Conservation (phyloP, 2,888 invertebrate genomes). For the Nasonovia ribisnigri region DNA sequence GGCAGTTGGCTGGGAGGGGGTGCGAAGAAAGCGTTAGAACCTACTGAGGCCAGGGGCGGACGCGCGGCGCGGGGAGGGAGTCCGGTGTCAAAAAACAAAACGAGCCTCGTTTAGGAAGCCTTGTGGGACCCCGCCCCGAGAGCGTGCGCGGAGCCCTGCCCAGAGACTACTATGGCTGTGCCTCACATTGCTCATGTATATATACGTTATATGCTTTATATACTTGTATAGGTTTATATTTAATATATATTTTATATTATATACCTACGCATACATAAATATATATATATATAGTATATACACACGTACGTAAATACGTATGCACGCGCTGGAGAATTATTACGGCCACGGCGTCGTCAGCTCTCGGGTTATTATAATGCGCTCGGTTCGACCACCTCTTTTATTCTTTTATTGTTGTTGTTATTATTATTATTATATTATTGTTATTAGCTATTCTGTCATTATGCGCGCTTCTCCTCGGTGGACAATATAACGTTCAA, state of each 20-base stretch:
- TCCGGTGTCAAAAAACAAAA: conserved; percentile 65
- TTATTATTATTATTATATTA: conserved; percentile 55
- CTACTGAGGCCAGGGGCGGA: background rate
- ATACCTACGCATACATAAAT: background rate
- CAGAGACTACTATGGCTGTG: conserved; percentile 25
- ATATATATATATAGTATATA: background rate
- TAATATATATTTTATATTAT: conserved; percentile 1
- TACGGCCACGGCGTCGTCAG: conserved; percentile 41
- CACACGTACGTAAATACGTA: background rate
- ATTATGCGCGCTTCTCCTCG: conserved; percentile 50
- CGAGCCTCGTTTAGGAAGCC: conserved; percentile 65
- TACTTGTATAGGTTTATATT: background rate
- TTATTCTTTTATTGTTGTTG: conserved; percentile 43
- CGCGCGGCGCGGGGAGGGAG: background rate
- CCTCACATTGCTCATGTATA: conserved; percentile 14
- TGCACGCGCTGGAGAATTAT: conserved; percentile 58
- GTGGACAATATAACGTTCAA: conserved; percentile 61
- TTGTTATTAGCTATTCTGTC: conserved; percentile 61
- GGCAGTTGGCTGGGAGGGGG: conserved; percentile 48
- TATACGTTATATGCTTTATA: conserved; percentile 38
- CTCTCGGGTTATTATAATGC: conserved; percentile 55
- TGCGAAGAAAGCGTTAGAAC: conserved; percentile 64
- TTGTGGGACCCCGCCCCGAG: conserved; percentile 58
- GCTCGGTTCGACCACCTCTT: conserved; percentile 61
- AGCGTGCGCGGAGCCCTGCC: conserved; percentile 48